A percentile compares a stretch with the other conserved stretches of the same genome.
These are phyloP conservation scores for Empis stercorea DNA, from an alignment of 2,888 invertebrate genomes.

Conservation along the genomic window DNA sequence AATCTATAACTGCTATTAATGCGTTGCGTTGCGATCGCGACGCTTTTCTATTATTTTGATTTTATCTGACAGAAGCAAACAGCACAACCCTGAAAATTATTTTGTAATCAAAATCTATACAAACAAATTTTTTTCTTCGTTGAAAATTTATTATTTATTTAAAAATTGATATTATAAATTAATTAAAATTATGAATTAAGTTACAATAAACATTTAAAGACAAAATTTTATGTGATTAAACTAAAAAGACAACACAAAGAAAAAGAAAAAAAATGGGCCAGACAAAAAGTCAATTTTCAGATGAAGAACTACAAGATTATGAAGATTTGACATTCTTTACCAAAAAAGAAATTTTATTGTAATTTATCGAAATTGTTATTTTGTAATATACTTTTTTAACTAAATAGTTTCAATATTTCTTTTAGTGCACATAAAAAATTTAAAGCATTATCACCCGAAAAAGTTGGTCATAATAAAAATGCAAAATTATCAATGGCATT, in stretches of 20 bases:
- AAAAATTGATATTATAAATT: no score
- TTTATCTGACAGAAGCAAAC: no score
- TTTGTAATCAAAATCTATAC: no score
- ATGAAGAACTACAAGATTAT: slow-evolving; percentile 82
- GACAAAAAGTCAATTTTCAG: slow-evolving; percentile 70
- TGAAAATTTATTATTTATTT: no score
- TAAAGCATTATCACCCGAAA: slow-evolving; percentile 76
- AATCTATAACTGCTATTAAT: no score
- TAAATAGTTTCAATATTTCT: not conserved
- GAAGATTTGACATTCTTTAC: slow-evolving; percentile 90
- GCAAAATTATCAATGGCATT: slow-evolving; percentile 74
- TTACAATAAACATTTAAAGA: no score
- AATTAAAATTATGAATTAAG: no score
- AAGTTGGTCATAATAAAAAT: slow-evolving; percentile 78
- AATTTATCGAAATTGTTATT: no score
- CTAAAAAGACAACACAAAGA: not conserved
- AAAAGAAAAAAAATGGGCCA: slow-evolving; percentile 51
- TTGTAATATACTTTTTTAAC: not conserved
- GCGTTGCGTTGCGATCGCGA: no score
- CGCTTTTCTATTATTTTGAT: no score
- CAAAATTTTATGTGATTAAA: not conserved
- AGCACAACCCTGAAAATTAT: no score
- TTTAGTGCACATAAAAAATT: slow-evolving; percentile 79
- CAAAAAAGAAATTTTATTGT: slow-evolving; percentile 84
- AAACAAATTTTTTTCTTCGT: no score